A percentile compares a stretch with the other conserved stretches of the same genome.
phyloP scores from a whole-genome alignment of 2,113 vertebrate genomes.

The Leptocoma aspasia region DNA sequence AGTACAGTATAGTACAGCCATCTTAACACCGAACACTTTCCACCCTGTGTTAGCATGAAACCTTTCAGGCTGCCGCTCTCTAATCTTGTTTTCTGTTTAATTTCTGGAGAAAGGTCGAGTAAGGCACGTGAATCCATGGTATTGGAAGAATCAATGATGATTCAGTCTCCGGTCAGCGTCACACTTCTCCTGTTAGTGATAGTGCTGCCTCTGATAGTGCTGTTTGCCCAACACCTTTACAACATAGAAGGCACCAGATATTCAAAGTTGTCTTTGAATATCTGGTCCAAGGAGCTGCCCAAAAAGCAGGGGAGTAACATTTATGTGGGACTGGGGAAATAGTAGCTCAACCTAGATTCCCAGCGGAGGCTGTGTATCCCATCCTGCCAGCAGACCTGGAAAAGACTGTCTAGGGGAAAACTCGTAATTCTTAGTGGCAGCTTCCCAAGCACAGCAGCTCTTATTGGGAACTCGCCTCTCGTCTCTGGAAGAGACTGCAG shows the following conservation, averaged over 20 bases:
- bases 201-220: not conserved
- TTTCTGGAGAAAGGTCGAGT: not conserved
- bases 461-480: not conserved
- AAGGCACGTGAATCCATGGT: not conserved
- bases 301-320: not conserved
- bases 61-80: not conserved
- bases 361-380: not conserved
- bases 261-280: not conserved
- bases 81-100: not conserved
- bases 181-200: not conserved
- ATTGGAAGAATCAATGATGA: not conserved
- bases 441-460: not conserved
- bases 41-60: not conserved
- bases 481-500: not conserved
- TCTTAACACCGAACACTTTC: not conserved
- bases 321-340: not conserved
- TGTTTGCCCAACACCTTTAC: not conserved
- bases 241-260: not conserved
- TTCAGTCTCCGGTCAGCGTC: not conserved
- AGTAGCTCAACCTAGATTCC: not conserved
- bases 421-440: not conserved
- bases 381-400: not conserved
- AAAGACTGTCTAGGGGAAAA: not conserved
- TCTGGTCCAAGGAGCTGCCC: not conserved
- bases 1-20: no score